Conservation (phyloP, 2,888 invertebrate genomes). For the Catonia carolina region DNA sequence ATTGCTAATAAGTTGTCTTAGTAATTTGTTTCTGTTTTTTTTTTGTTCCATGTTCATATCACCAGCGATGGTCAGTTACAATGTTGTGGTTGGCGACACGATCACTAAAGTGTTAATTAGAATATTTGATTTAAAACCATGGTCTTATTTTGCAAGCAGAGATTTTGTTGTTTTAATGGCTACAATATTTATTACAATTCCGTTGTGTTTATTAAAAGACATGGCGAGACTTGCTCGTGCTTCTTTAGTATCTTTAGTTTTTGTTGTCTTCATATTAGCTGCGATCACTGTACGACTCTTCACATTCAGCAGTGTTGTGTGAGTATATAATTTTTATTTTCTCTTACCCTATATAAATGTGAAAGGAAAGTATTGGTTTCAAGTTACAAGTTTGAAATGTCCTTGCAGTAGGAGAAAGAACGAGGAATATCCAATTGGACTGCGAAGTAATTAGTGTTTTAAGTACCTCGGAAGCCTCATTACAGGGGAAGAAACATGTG, state of each 20-base stretch:
- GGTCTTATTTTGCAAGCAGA: slow-evolving; percentile 53
- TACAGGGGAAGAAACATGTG: too few relatives aligned
- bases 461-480: too few relatives aligned
- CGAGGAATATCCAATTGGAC: too few relatives aligned
- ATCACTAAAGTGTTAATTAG: slow-evolving; percentile 73
- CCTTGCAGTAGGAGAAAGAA: too few relatives aligned
- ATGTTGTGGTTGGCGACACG: slow-evolving; percentile 80
- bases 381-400: too few relatives aligned
- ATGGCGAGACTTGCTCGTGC: slow-evolving; percentile 63
- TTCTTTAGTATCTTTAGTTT: slow-evolving; percentile 60
- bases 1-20: background rate
- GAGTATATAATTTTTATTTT: slow-evolving; percentile 48
- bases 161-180: slow-evolving; percentile 64
- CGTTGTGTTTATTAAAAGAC: slow-evolving; percentile 71
- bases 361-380: too few relatives aligned
- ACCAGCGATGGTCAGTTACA: slow-evolving; percentile 83
- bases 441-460: too few relatives aligned
- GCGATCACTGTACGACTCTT: slow-evolving; percentile 57
- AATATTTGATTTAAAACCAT: slow-evolving; percentile 51
- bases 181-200: slow-evolving; percentile 66
- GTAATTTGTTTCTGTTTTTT: background rate
- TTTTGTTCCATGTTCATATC: slow-evolving; percentile 38
- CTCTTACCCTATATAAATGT: too few relatives aligned
- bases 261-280: slow-evolving; percentile 64
- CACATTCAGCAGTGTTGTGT: slow-evolving; percentile 55